Base-by-base conservation (phyloP, 2,797 vertebrate species). In the Paramormyrops hopkinsi region DNA sequence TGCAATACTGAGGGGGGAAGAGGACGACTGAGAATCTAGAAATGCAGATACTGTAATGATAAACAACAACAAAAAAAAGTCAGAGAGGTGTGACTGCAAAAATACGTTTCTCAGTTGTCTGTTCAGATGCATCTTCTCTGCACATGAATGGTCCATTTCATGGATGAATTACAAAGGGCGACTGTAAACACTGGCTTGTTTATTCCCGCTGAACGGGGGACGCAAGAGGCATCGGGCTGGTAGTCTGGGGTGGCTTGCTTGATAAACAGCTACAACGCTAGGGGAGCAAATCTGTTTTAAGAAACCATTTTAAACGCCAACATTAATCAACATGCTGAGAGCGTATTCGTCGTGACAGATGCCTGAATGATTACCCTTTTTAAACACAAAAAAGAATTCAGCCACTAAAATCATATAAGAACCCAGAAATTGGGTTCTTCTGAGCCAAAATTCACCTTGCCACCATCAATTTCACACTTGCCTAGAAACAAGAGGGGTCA, bases 121-220 rank as follows among this genome's bases (percentile, higher is more conserved):
- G 48, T 33, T 51, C 50, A 41, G 51, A 59, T 41, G 33, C 25
- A 37, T 41, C 51, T 44, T 17, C 51, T 37, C 14, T 5, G 51
- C 7, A 17, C 56, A 59, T 87, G 86, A 87, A 87, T 41, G 86
- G 51, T 59, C 86, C 54, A 33, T 37, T 87, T 87, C 86, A 87
- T 14, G 7, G 7, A 41, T 8, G 51, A 56, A 56, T 87, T 37
- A 87, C 51, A 87, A 87, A 56, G 86, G 86, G 8, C 17, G 41
- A 41, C 14, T 87, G 50, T 59, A n/a, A 11, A 86, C 29, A 33
- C 46, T n/a, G 51, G 12, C 51, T 41, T 56, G 14, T 17, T 87
- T 59, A 59, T 87, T 44, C 51, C 14, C 14, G 8, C 86, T 56
- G 51, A 56, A 29, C 11, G 53, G 29, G 19, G 33, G 86, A 87